Conservation (phyloP, 2,113 vertebrate species). For the Podarcis muralis region DNA sequence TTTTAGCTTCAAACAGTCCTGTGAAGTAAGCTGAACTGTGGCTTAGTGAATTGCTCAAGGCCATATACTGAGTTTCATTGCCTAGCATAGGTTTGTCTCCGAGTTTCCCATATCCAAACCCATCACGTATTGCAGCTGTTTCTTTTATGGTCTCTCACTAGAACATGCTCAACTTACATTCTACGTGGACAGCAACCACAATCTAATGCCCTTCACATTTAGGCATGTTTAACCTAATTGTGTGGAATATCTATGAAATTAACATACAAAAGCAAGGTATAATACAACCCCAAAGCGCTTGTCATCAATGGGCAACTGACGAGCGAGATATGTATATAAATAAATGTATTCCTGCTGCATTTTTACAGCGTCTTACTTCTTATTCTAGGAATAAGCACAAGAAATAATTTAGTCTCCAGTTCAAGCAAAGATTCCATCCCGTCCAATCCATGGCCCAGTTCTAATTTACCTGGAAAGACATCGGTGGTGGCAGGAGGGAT, state of each 20-base stretch:
- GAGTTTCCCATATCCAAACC: not conserved
- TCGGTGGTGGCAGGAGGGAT: constrained; percentile 73
- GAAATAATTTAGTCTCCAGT: constrained; percentile 80
- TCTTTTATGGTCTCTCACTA: not conserved
- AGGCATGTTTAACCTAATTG: not conserved
- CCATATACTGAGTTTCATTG: not conserved
- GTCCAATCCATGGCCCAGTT: constrained; percentile 82
- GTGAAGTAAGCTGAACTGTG: not conserved
- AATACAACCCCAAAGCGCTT: not conserved
- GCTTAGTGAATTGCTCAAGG: not conserved
- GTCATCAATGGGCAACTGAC: not conserved
- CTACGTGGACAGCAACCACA: not conserved
- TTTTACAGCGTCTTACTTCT: constrained; percentile 24
- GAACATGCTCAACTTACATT: not conserved
- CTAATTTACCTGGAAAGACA: constrained; percentile 78
- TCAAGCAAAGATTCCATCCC: constrained; percentile 80
- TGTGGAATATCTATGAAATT: not conserved
- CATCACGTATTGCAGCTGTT: too few species aligned
- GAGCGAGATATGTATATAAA: not conserved
- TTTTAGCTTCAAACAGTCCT: not conserved
- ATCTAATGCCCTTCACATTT: not conserved
- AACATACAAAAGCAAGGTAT: not conserved
- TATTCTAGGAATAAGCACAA: constrained; percentile 84
- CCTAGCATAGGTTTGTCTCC: not conserved
- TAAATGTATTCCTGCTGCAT: not conserved